These are phyloP conservation scores for Netelia melanura DNA, from an alignment of 2,888 invertebrate genomes.

Conservation along the genomic window DNA sequence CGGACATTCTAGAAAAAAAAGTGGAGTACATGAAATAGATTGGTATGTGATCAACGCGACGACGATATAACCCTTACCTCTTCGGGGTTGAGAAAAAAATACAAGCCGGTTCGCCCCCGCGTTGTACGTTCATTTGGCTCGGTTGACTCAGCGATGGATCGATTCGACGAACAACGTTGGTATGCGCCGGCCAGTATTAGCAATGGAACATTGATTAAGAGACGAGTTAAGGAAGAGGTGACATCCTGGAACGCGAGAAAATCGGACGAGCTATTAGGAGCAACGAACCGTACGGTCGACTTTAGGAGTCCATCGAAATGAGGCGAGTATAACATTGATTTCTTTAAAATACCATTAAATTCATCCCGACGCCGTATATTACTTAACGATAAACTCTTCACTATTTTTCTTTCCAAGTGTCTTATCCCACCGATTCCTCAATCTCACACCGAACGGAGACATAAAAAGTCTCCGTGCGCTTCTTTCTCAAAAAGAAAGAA, in stretches of 20 bases:
- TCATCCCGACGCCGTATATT: neutral
- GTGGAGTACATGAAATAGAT: neutral
- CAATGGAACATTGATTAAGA: constrained; percentile 45
- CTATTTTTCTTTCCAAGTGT: constrained; percentile 10
- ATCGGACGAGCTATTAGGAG: constrained; percentile 16
- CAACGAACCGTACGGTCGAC: neutral
- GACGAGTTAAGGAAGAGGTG: constrained; percentile 17
- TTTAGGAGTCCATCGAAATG: constrained; percentile 45
- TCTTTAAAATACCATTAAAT: neutral
- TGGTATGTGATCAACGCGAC: neutral
- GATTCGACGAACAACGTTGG: constrained; percentile 44
- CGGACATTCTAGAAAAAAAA: neutral
- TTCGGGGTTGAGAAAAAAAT: neutral
- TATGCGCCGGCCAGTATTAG: constrained; percentile 38
- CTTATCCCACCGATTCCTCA: neutral
- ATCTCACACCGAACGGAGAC: neutral
- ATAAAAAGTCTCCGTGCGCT: constrained; percentile 5
- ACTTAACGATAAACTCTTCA: neutral
- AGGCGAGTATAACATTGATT: constrained; percentile 25
- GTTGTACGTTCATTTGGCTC: constrained; percentile 28
- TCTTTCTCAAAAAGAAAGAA: constrained; percentile 27
- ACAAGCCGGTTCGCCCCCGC: neutral
- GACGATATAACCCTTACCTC: too few species aligned
- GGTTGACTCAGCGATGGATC: constrained; percentile 59
- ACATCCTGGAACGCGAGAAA: constrained; percentile 4